Conservation (phyloP, 1,140 invertebrate genomes). For the Ylistrum balloti region DNA sequence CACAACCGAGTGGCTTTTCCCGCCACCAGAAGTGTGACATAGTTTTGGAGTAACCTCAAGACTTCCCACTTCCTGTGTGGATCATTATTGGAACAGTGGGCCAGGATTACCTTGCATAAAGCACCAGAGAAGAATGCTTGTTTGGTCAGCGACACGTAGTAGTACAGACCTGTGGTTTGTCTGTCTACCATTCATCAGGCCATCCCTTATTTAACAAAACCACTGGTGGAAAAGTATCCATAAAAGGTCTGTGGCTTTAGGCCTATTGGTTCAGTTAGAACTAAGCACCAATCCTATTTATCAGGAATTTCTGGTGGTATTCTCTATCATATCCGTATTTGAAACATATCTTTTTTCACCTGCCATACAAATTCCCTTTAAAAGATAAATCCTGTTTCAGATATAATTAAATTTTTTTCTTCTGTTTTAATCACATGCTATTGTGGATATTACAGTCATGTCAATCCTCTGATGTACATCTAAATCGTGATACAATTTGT, state of each 20-base stretch:
- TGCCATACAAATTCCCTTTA: neutral
- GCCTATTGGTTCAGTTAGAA: neutral
- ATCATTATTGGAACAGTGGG: neutral
- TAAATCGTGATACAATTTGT: neutral
- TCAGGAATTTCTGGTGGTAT: neutral
- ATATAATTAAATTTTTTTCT: neutral
- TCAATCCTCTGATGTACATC: neutral
- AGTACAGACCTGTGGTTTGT: neutral
- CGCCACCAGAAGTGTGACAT: too few relatives aligned
- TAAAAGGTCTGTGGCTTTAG: neutral
- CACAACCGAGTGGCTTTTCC: neutral
- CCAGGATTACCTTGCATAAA: neutral
- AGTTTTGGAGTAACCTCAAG: neutral
- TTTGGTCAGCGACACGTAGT: neutral
- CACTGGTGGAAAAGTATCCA: neutral
- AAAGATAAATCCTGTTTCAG: neutral
- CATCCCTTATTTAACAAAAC: constrained; percentile 17
- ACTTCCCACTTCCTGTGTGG: neutral
- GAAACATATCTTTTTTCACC: neutral
- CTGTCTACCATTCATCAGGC: neutral
- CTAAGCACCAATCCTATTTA: neutral
- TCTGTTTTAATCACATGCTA: neutral
- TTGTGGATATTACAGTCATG: neutral
- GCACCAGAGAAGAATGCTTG: neutral
- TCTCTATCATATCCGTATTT: neutral